Percentiles rank a stretch among this genome's conserved stretches.
phyloP scores from a whole-genome alignment of 2,113 vertebrate genomes.

The Ciconia stormi region DNA sequence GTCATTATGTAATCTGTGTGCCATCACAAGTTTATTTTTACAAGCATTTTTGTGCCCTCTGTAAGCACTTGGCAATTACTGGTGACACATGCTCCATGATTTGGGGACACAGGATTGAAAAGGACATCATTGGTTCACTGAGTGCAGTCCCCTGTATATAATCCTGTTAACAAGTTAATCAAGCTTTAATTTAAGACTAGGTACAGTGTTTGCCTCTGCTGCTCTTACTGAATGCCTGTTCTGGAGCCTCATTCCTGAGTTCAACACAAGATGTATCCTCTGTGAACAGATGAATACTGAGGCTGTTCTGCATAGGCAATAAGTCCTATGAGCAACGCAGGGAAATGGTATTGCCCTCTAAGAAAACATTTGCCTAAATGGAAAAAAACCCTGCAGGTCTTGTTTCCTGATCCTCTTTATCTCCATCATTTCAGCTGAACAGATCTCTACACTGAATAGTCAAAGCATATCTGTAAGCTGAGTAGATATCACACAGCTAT shows the following conservation, averaged over 20 bases:
- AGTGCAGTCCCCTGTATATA: neutral
- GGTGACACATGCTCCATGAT: neutral
- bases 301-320: neutral
- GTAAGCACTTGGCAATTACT: neutral
- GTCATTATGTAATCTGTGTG: slow-evolving; percentile 10
- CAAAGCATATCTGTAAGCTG: neutral
- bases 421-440: neutral
- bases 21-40: slow-evolving; percentile 24
- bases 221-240: neutral
- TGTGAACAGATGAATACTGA: neutral
- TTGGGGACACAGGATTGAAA: neutral
- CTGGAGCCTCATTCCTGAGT: neutral
- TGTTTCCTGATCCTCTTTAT: neutral
- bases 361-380: neutral
- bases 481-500: neutral
- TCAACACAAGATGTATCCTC: neutral
- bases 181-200: neutral
- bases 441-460: neutral
- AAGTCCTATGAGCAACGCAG: neutral
- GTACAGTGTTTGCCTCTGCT: neutral
- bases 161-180: neutral
- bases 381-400: neutral
- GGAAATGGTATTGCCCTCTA: neutral
- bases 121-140: neutral
- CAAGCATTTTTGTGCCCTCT: slow-evolving; percentile 6